phyloP scores from a whole-genome alignment of 1,140 invertebrate genomes.

The Caenorhabditis briggsae region DNA sequence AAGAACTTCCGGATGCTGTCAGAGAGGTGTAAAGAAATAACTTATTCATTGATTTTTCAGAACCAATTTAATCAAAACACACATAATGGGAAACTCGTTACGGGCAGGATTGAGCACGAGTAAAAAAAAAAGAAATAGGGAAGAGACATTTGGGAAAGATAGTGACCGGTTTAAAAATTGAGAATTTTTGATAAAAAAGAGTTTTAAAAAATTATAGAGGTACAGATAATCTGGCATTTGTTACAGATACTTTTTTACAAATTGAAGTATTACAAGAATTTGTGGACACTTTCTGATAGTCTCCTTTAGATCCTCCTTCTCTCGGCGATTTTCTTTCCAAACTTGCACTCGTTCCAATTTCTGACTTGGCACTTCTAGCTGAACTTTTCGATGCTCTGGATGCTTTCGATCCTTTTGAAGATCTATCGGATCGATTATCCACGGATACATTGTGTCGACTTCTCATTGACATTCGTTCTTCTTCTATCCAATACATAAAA shows the following conservation, averaged over 20 bases:
- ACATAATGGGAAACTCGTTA: conserved; percentile 19
- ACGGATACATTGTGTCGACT: conserved; percentile 49
- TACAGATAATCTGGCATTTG: conserved; percentile 37
- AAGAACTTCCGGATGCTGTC: conserved; percentile 3
- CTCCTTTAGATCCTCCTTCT: conserved; percentile 17
- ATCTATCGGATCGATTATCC: conserved; percentile 55
- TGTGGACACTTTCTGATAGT: conserved; percentile 39
- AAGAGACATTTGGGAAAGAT: conserved; percentile 13
- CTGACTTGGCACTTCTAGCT: conserved; percentile 48
- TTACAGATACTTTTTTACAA: conserved; percentile 45
- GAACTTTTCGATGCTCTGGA: conserved; percentile 57
- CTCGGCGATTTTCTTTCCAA: conserved; percentile 38
- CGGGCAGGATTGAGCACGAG: conserved; percentile 23
- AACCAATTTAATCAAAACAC: too few relatives aligned
- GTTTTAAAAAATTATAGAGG: conserved; percentile 5
- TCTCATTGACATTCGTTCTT: conserved; percentile 63
- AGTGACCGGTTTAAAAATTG: background rate
- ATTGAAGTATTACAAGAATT: conserved; percentile 44
- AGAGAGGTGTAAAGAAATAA: background rate
- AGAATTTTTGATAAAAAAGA: background rate
- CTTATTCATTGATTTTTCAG: background rate
- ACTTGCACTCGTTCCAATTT: conserved; percentile 38
- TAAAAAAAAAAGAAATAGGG: background rate
- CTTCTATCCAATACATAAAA: conserved; percentile 66
- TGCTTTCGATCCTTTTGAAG: conserved; percentile 59